Conservation (phyloP, 2,113 vertebrate species). For the Sapajus apella region DNA sequence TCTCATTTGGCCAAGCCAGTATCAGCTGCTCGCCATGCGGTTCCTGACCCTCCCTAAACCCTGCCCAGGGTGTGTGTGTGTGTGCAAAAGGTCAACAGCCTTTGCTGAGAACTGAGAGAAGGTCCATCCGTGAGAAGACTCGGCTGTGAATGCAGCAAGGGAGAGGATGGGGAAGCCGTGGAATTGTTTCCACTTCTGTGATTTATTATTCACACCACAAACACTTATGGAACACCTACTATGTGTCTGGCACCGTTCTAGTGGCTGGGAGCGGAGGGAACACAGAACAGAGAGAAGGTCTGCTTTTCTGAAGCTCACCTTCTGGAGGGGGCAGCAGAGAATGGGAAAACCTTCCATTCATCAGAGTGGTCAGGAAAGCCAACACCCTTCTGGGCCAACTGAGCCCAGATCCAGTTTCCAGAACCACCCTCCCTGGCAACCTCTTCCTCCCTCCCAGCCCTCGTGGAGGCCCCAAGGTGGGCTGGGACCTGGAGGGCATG, state of each 20-base stretch:
- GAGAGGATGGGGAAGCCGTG: not conserved
- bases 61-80: not conserved
- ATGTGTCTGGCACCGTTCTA: not conserved
- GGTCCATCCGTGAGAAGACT: not conserved
- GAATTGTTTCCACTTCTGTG: not conserved
- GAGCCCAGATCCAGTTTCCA: not conserved
- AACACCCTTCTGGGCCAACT: not conserved
- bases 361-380: not conserved
- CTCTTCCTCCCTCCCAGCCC: not conserved
- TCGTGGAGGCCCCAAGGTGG: not conserved
- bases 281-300: not conserved
- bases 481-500: not conserved
- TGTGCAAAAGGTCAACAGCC: not conserved
- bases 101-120: slow-evolving; percentile 7
- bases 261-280: not conserved
- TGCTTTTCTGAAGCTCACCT: not conserved
- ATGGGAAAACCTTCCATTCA: not conserved
- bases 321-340: not conserved
- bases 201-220: not conserved
- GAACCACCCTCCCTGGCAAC: not conserved
- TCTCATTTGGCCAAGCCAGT: not conserved
- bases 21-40: slow-evolving; percentile 14
- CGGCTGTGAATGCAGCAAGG: not conserved
- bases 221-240: not conserved
- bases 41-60: slow-evolving; percentile 43